Conservation (phyloP, 2,888 invertebrate species). For the Congeria kusceri region DNA sequence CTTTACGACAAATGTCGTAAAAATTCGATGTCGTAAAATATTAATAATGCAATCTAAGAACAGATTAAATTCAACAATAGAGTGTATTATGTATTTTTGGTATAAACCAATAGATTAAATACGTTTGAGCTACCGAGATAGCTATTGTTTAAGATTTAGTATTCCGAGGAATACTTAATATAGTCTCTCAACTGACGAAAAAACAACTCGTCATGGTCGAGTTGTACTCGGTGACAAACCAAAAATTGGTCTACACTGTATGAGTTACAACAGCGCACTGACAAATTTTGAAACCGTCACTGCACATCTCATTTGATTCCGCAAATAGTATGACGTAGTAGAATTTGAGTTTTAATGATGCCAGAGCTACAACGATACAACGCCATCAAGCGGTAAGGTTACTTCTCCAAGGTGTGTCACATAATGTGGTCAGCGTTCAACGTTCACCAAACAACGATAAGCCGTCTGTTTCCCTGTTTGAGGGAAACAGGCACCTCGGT, state of each 20-base stretch:
- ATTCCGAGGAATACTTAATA: conserved; percentile 18
- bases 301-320: conserved; percentile 38
- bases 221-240: background rate
- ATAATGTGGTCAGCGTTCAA: too few relatives aligned
- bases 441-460: too few relatives aligned
- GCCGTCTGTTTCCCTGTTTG: too few relatives aligned
- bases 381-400: too few relatives aligned
- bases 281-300: conserved; percentile 20
- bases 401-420: too few relatives aligned
- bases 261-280: conserved; percentile 20
- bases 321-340: conserved; percentile 14
- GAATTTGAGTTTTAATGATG: too few relatives aligned
- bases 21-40: conserved; percentile 13
- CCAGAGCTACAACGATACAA: too few relatives aligned
- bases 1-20: background rate
- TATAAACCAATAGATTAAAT: background rate
- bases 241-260: conserved; percentile 11
- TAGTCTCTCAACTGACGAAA: conserved; percentile 8
- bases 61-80: background rate
- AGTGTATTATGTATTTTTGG: background rate
- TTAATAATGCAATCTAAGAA: background rate
- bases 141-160: conserved; percentile 1
- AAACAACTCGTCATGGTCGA: conserved; percentile 18
- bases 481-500: too few relatives aligned
- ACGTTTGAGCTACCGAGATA: conserved; percentile 16